Base-by-base conservation (phyloP, 2,888 invertebrate species). In the Drosophila meridiana region DNA sequence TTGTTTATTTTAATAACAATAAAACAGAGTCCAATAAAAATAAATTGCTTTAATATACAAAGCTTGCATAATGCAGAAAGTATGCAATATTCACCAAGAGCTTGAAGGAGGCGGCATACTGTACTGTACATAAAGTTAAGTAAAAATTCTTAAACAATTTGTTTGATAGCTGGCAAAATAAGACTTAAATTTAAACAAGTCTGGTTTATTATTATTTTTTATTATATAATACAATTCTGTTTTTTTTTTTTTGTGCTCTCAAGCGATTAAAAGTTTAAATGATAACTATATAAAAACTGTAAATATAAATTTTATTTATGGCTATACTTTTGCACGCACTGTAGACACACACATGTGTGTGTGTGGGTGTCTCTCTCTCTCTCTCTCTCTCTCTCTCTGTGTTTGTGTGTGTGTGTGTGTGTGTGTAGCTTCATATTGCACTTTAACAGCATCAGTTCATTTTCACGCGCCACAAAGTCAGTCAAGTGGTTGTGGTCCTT, bases 401-500 rank as follows among this genome's bases (percentile, higher is more conserved):
- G 0, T 32, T n/a, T 50, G 4, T 32, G 52, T 36, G 4, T 52
- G n/a, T n/a, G 1, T 48, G 30, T 48, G 2, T 30, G 47, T 50
- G 2, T 13, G 14, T 53, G 14, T 61, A 6, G 11, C 53, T 53
- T 53, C 55, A 53, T 50, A 65, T 61, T 75, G 69, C 69, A 74
- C 30, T 69, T 42, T 45, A 52, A 34, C 34, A 57, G 42, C 58
- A 60, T 42, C 64, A 62, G 64, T 64, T 72, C 58, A 68, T 76
- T 76, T 76, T 76, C 62, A 72, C 71, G 76, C 71, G 47, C 64
- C 76, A 76, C 72, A 76, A 72, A 76, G 52, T 63, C 72, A 68
- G 76, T 62, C 76, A 76, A 76, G 72, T 76, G 64, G 64, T 62
- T 76, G 65, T 28, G 47, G 47, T 64, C 34, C 34, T 40, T 59